A percentile compares a stretch with the other conserved stretches of the same genome.
phyloP scores from a whole-genome alignment of 2,113 vertebrate species.

The Urocitellus parryii region DNA sequence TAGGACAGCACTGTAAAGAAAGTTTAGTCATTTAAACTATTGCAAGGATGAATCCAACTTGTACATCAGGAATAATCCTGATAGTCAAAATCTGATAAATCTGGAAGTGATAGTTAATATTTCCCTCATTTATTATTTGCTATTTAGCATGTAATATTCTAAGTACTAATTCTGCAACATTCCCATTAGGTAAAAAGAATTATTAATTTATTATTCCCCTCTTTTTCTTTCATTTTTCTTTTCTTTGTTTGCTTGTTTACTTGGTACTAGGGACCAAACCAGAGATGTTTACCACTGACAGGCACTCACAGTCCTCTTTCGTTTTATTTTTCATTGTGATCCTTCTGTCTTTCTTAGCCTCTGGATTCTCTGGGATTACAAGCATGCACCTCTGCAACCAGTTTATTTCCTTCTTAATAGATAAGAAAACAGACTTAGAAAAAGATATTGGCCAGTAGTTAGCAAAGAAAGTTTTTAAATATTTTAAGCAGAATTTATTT shows the following conservation, averaged over 20 bases:
- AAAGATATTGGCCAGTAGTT: not conserved
- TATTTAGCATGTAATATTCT: not conserved
- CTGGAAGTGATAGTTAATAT: not conserved
- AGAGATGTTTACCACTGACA: too few relatives aligned
- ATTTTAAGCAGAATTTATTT: conserved; percentile 29
- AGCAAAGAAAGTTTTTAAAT: not conserved
- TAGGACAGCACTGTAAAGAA: not conserved
- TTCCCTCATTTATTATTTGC: not conserved
- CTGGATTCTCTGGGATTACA: too few relatives aligned
- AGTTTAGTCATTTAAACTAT: not conserved
- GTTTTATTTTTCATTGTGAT: too few relatives aligned
- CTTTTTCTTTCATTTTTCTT: not conserved
- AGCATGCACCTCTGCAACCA: too few relatives aligned
- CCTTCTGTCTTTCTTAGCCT: too few relatives aligned
- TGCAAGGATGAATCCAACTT: not conserved
- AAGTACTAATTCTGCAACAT: not conserved
- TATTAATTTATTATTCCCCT: not conserved
- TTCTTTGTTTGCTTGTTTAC: too few relatives aligned
- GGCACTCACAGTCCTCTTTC: too few relatives aligned
- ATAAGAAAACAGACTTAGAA: not conserved
- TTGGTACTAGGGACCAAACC: too few relatives aligned
- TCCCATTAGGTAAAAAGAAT: not conserved
- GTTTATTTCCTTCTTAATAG: not conserved
- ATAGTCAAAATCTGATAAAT: not conserved
- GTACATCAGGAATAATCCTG: not conserved